Percentiles rank a stretch among this genome's conserved stretches.
Conservation (phyloP, 2,888 invertebrate genomes). For the Pachymerium ferrugineum region DNA sequence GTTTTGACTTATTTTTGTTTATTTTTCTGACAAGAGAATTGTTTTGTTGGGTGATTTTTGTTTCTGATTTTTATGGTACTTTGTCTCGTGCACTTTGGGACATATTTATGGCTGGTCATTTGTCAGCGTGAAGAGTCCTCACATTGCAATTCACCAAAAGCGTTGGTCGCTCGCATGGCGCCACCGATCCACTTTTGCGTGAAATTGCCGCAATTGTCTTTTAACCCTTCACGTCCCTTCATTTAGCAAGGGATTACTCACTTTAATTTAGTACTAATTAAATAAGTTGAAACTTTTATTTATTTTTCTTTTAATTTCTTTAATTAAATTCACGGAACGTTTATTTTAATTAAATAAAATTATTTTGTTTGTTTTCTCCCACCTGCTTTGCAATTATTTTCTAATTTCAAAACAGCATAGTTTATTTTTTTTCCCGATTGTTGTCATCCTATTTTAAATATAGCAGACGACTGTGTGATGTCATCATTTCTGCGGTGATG, state of each 20-base stretch:
- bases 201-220: not conserved
- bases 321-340: not conserved
- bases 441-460: too few relatives aligned
- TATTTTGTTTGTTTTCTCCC: too few relatives aligned
- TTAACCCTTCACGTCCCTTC: not conserved
- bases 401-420: too few relatives aligned
- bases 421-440: too few relatives aligned
- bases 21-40: too few relatives aligned
- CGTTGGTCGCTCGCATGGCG: not conserved
- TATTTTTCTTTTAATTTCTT: not conserved
- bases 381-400: too few relatives aligned
- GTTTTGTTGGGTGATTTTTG: not conserved
- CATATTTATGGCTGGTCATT: constrained; percentile 18
- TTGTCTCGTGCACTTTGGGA: not conserved
- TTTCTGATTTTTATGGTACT: constrained; percentile 18
- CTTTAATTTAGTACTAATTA: not conserved
- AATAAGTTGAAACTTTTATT: not conserved
- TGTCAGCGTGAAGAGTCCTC: constrained; percentile 10
- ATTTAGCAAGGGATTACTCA: too few relatives aligned
- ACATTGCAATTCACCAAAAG: constrained; percentile 14
- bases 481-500: not conserved
- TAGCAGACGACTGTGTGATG: not conserved
- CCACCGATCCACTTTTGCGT: constrained; percentile 3
- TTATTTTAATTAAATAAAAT: not conserved
- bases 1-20: not conserved